Conservation (phyloP, 2,797 vertebrate genomes). For the Acestrorhynchus altus region DNA sequence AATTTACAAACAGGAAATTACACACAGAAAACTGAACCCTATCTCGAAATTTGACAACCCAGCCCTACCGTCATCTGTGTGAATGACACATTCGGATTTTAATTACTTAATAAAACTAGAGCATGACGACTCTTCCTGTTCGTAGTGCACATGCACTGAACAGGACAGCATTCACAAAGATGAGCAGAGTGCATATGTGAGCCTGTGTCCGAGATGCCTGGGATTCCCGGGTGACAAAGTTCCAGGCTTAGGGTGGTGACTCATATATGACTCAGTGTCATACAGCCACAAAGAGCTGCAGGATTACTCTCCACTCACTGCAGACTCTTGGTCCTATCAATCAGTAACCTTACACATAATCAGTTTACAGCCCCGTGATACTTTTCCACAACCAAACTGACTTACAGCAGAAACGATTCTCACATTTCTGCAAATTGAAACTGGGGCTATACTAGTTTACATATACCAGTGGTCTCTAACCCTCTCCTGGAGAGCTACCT, state of each 20-base stretch:
- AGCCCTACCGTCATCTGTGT: background rate
- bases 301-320: conserved; percentile 37
- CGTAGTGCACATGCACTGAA: background rate
- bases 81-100: background rate
- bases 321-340: conserved; percentile 16
- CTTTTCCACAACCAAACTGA: background rate
- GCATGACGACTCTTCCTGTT: background rate
- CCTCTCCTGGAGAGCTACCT: too few relatives aligned
- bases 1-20: background rate
- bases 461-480: too few relatives aligned
- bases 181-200: conserved; percentile 8
- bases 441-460: too few relatives aligned
- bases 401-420: background rate
- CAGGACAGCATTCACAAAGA: background rate
- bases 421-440: background rate
- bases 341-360: background rate
- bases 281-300: conserved; percentile 34
- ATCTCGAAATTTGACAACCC: background rate
- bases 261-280: conserved; percentile 56
- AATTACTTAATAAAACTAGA: background rate
- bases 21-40: too few relatives aligned
- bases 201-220: conserved; percentile 52
- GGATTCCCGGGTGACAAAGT: conserved; percentile 54
- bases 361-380: background rate
- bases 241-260: conserved; percentile 57